phyloP scores from a whole-genome alignment of 2,113 vertebrate species.

The Mesocricetus auratus region DNA sequence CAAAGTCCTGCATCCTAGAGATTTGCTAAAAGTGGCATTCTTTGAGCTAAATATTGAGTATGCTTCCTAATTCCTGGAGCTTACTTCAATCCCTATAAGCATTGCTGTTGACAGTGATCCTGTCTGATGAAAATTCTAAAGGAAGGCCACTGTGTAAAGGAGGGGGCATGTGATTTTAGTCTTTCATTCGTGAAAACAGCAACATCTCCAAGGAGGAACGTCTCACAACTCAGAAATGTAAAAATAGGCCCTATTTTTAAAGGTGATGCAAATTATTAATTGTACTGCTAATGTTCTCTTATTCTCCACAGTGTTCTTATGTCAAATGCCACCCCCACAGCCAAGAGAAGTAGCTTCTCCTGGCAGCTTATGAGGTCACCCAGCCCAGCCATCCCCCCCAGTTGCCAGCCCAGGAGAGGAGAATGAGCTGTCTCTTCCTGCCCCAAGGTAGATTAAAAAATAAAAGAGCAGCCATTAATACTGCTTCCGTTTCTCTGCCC shows the following conservation, averaged over 20 bases:
- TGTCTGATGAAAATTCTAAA: not conserved
- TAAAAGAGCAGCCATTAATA: not conserved
- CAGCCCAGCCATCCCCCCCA: not conserved
- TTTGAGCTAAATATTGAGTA: not conserved
- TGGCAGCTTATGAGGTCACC: slow-evolving; percentile 67
- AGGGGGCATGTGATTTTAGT: slow-evolving; percentile 59
- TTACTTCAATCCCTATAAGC: not conserved
- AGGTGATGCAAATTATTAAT: slow-evolving; percentile 72
- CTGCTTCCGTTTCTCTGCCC: not conserved
- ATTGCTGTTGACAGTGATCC: not conserved
- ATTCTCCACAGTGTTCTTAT: slow-evolving; percentile 73
- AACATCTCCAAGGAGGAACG: slow-evolving; percentile 56
- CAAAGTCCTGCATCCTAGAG: not conserved
- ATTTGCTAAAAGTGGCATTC: slow-evolving; percentile 18
- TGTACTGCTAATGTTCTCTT: slow-evolving; percentile 70
- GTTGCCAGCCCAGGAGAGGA: not conserved
- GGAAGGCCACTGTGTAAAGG: not conserved
- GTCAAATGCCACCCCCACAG: slow-evolving; percentile 75
- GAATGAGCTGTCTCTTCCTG: slow-evolving; percentile 11
- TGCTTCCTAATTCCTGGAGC: not conserved
- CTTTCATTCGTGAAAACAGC: slow-evolving; percentile 69
- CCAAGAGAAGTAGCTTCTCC: slow-evolving; percentile 25
- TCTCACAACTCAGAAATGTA: slow-evolving; percentile 66
- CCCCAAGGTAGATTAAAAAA: not conserved
- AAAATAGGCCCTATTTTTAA: slow-evolving; percentile 78